Evolutionary conservation across 2,888 invertebrate genomes (phyloP).

Genomic region (Athrips mouffetella): DNA sequence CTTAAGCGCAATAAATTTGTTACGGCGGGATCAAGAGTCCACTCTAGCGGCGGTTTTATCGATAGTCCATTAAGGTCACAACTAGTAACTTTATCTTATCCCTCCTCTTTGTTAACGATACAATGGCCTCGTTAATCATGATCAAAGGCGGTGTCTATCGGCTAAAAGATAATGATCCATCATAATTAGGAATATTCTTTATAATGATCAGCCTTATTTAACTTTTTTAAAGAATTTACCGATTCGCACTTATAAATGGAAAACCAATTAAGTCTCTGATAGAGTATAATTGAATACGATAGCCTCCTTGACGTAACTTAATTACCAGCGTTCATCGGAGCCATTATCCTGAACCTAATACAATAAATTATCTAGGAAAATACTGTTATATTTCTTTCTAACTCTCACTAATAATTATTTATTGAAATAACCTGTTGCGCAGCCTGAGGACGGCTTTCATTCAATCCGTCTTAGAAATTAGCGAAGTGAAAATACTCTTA

Average conservation of each 20-base stretch:
- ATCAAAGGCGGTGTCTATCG: too few species aligned
- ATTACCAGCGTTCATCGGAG: neutral
- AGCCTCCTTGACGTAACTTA: neutral
- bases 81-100: neutral
- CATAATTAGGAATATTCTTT: too few species aligned
- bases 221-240: too few species aligned
- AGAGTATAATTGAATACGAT: neutral
- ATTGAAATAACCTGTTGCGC: conserved; percentile 11
- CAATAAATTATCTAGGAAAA: neutral
- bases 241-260: too few species aligned
- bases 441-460: too few species aligned
- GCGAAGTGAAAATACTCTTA: too few species aligned
- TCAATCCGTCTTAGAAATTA: too few species aligned
- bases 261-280: neutral
- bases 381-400: neutral
- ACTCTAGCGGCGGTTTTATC: neutral
- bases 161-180: too few species aligned
- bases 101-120: neutral
- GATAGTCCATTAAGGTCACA: neutral
- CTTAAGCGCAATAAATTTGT: conserved; percentile 1
- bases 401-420: conserved; percentile 3
- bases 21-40: neutral
- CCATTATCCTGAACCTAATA: neutral
- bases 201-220: too few species aligned
- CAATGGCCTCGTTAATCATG: neutral